Conservation (phyloP, 2,797 vertebrate species). For the Eidolon dupreanum region DNA sequence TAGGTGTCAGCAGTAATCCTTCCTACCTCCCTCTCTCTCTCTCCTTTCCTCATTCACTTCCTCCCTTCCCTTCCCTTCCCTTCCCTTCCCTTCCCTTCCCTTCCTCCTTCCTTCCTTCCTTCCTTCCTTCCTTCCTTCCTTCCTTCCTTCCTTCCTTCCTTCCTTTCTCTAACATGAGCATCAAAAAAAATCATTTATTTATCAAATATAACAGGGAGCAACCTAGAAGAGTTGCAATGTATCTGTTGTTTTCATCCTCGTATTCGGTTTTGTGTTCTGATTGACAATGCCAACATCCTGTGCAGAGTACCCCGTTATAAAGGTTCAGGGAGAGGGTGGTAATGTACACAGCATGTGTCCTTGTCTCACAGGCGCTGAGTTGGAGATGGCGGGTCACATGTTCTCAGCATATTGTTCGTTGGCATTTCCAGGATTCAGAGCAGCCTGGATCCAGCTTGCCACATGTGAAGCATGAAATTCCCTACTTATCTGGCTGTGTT, state of each 20-base stretch:
- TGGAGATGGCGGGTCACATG: not conserved
- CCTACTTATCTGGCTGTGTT: slow-evolving; percentile 43
- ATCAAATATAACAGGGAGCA: slow-evolving; percentile 51
- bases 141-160: too few relatives aligned
- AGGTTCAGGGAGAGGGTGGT: slow-evolving; percentile 20
- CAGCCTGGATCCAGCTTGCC: not conserved
- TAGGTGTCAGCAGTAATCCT: not conserved
- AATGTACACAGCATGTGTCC: slow-evolving; percentile 44
- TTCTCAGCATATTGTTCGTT: not conserved
- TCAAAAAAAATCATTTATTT: slow-evolving; percentile 26
- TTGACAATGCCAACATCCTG: slow-evolving; percentile 56
- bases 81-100: too few relatives aligned
- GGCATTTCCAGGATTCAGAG: not conserved
- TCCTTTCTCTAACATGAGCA: not conserved
- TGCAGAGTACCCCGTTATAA: slow-evolving; percentile 56
- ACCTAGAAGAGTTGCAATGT: slow-evolving; percentile 40
- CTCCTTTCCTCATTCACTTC: not conserved
- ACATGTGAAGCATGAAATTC: slow-evolving; percentile 69
- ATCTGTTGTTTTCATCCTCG: slow-evolving; percentile 48
- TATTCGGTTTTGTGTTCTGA: slow-evolving; percentile 58
- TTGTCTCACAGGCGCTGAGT: slow-evolving; percentile 42
- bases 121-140: too few relatives aligned
- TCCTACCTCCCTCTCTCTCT: not conserved
- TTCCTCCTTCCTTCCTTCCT: too few relatives aligned
- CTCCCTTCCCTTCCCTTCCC: too few relatives aligned